Evolutionary conservation across 2,113 vertebrate species (phyloP).

Genomic region (Ameiurus melas): DNA sequence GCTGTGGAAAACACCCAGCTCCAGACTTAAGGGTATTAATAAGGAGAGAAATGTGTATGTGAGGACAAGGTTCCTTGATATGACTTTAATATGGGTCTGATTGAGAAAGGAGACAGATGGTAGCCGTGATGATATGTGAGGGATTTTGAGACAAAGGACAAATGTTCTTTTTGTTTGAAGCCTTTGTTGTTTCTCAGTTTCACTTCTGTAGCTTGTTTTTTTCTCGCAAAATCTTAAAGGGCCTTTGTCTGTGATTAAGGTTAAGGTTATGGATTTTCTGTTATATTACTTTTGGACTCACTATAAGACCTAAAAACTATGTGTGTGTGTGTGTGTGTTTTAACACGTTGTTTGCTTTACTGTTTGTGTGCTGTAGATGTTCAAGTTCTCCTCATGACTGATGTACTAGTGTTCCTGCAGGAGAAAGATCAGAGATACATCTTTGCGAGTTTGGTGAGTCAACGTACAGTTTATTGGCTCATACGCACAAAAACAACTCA

Average conservation of each 20-base stretch:
- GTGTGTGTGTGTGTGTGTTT: neutral
- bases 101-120: neutral
- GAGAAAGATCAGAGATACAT: slow-evolving; percentile 93
- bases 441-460: slow-evolving; percentile 85
- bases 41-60: neutral
- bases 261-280: neutral
- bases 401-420: slow-evolving; percentile 88
- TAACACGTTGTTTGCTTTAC: neutral
- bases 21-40: slow-evolving; percentile 82
- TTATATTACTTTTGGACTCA: neutral
- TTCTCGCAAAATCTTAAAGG: neutral
- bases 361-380: slow-evolving; percentile 71
- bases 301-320: neutral
- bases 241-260: neutral
- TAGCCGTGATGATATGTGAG: neutral
- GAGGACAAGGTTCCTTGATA: neutral
- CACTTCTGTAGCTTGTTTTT: neutral
- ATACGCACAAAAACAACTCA: slow-evolving; percentile 7
- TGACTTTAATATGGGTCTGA: neutral
- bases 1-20: slow-evolving; percentile 83
- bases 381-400: slow-evolving; percentile 87
- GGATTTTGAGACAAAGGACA: neutral
- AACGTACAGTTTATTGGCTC: neutral
- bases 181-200: neutral
- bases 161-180: neutral